phyloP scores from a whole-genome alignment of 2,113 vertebrate genomes.

The Taxidea taxus region DNA sequence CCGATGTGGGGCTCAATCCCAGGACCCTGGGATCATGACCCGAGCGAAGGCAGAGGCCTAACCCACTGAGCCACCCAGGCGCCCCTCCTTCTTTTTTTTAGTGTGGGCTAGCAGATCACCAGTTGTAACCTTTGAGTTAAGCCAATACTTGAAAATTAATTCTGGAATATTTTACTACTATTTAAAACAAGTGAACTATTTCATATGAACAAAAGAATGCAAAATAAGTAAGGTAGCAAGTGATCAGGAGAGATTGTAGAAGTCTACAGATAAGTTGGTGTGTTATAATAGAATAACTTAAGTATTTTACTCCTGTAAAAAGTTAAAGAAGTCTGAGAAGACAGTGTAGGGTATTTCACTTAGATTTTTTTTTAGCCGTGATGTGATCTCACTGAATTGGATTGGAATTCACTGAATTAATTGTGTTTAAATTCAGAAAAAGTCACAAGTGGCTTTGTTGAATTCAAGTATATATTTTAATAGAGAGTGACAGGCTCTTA shows the following conservation, averaged over 20 bases:
- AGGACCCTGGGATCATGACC: no score
- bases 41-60: no score
- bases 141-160: constrained; percentile 17
- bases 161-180: not conserved
- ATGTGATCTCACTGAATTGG: not conserved
- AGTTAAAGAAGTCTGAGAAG: not conserved
- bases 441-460: not conserved
- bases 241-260: not conserved
- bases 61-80: no score
- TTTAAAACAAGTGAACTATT: constrained; percentile 4
- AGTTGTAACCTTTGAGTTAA: constrained; percentile 23
- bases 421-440: constrained; percentile 4
- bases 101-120: not conserved
- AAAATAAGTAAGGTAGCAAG: not conserved
- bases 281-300: not conserved
- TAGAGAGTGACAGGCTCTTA: not conserved
- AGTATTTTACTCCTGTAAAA: not conserved
- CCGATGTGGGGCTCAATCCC: no score
- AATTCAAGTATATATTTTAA: not conserved
- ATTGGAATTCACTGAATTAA: not conserved
- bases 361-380: not conserved
- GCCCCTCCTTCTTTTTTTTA: no score
- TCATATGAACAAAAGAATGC: not conserved
- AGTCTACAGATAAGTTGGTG: not conserved
- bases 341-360: not conserved